Evolutionary conservation across 2,113 vertebrate genomes (phyloP), one percentile per base, ranked within the genome.

Genomic region (Ifrita kowaldi): DNA sequence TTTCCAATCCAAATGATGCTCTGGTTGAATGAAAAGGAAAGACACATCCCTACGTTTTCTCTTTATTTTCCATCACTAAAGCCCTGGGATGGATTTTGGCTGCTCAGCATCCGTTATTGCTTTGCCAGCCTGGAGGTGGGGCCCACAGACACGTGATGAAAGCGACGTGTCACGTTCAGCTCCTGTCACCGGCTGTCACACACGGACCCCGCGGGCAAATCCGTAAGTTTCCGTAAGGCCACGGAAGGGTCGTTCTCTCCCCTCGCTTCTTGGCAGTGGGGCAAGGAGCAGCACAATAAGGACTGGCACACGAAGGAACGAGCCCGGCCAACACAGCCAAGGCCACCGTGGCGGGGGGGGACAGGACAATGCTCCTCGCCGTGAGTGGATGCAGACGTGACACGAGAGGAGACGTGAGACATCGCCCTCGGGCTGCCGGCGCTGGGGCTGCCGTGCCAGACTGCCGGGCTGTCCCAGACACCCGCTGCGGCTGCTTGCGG

Each of bases 211-310:
- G 21, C 0, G 6, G 13, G 27, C 47, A 30, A 56, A 73, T 3
- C 39, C 27, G 27, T 53, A 5, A 5, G 24, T 18, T 39, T 30
- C 74, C 3, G 0, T 12, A 3, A 46, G 47, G 33, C 39, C 27
- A 0, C 0, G 3, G 70, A 49, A 41, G 37, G 56, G 10, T 18
- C 21, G 1, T 35, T 39, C 11, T 3, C 14, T 53, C 46, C 35
- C 5, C 20, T 19, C 3, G 3, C 30, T 37, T 14, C 33, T 22
- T 0, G 50, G 30, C 6, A 49, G 13, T 0, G 4, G 39, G 24
- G 24, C 2, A 8, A 39, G 37, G 80, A 52, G 7, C 9, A 6
- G 63, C 22, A 1, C 24, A 13, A 1, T 4, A 17, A 21, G 30
- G 56, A 30, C 27, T 0, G 13, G 35, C 30, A 11, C 2, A 3